Evolutionary conservation across 2,113 vertebrate species (phyloP).

Genomic region (Festucalex cinctus): DNA sequence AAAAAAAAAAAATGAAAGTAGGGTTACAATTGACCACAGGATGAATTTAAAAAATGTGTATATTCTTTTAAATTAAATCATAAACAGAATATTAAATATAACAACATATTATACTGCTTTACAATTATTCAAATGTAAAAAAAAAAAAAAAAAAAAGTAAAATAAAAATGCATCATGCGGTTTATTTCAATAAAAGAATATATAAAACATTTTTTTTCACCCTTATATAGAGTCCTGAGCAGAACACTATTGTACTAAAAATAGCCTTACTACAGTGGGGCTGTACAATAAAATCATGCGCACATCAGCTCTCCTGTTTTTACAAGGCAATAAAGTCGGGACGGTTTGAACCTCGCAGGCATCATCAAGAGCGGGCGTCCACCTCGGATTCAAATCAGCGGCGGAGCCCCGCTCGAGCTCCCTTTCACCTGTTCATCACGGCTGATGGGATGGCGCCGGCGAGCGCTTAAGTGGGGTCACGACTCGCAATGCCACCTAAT

Average conservation of each 20-base stretch:
- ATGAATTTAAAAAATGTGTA: too few species aligned
- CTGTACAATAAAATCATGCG: background rate
- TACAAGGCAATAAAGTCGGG: background rate
- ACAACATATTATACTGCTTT: background rate
- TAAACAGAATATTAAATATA: background rate
- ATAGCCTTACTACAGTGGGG: background rate
- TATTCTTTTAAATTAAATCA: too few species aligned
- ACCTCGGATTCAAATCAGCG: background rate
- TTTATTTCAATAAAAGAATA: too few species aligned
- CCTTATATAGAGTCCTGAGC: background rate
- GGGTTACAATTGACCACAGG: too few species aligned
- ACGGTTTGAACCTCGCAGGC: background rate
- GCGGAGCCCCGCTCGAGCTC: background rate
- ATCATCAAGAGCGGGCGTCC: background rate
- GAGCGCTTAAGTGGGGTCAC: background rate
- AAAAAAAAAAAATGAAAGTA: too few species aligned
- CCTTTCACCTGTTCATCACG: background rate
- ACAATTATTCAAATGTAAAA: background rate
- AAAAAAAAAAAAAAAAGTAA: too few species aligned
- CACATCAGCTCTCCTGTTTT: background rate
- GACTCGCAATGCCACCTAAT: background rate
- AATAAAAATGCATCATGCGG: too few species aligned
- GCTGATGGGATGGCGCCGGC: slow-evolving; percentile 4
- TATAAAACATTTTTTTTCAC: background rate
- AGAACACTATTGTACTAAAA: background rate